Evolutionary conservation across 2,113 vertebrate species (phyloP), one percentile per base, ranked within the genome.

Genomic region (Dicrurus megarhynchus): DNA sequence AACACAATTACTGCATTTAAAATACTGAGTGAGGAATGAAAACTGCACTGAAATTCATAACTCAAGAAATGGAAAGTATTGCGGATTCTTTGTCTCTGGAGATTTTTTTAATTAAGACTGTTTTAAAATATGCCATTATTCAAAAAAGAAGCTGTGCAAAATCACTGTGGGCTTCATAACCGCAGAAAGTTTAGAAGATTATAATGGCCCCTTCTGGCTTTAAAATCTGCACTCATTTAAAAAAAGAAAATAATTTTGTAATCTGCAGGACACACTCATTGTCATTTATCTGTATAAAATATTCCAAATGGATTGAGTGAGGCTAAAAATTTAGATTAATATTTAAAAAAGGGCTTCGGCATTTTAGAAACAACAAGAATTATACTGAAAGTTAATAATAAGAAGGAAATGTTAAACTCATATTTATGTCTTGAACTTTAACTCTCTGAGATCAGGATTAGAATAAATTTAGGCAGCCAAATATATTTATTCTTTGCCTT

Each of bases 61-160:
- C 23, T 68, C 13, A n/a, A 33, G 52, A 59, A 73, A 84, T 42
- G 4, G 32, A 15, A 91, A 82, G 11, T 67, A 37, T 44, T 10
- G 13, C 65, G 26, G 19, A 37, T 82, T 71, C 18, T 84, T 55
- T 78, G 52, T 71, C 47, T 84, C 77, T 64, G 21, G 32, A 90
- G 87, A 57, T 47, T 65, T 88, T 88, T 95, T 92, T 44, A 91
- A 95, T 95, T 95, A 91, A 92, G 69, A 81, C n/a, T 84, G 56
- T 63, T 91, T 84, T 87, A 49, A 91, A 83, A 95, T 13, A 68
- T 26, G 10, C 12, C 71, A 37, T 86, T 88, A 84, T 84, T 90
- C 33, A 49, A 47, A 92, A 61, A 78, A 44, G 33, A 77, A 84
- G 19, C 42, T 60, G 35, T 74, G 20, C 16, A 89, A 91, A 87